Conservation (phyloP, 2,113 vertebrate species). For the Albula goreensis region DNA sequence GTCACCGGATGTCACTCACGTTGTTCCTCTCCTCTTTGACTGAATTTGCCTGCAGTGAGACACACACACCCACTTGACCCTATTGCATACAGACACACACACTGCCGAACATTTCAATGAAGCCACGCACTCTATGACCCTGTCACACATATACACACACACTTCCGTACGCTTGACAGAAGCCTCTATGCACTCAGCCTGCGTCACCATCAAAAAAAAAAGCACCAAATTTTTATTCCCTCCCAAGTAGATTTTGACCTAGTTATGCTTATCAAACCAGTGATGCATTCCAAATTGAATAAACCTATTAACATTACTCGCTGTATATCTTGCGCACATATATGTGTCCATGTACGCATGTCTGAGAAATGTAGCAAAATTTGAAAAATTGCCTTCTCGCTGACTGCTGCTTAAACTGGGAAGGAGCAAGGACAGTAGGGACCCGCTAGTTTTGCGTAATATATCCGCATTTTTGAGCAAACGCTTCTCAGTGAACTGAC, state of each 20-base stretch:
- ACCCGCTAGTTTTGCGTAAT: background rate
- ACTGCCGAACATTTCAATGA: background rate
- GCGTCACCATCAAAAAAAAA: background rate
- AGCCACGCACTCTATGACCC: background rate
- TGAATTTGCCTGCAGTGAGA: background rate
- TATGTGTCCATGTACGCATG: background rate
- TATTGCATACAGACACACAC: background rate
- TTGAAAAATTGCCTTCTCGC: background rate
- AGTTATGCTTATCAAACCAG: slow-evolving; percentile 11
- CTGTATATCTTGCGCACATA: background rate
- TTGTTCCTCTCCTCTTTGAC: background rate
- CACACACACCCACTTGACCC: background rate
- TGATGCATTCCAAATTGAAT: background rate
- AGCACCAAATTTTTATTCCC: background rate
- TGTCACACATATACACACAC: background rate
- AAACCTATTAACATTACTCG: slow-evolving; percentile 1
- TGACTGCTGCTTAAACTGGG: background rate
- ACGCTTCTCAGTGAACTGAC: background rate
- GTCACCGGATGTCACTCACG: background rate
- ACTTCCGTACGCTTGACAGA: background rate
- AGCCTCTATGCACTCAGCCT: background rate
- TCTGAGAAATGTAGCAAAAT: background rate
- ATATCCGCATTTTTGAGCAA: background rate
- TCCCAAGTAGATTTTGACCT: background rate
- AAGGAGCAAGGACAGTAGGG: background rate